phyloP scores from a whole-genome alignment of 2,888 invertebrate genomes.

The Tanypteryx hageni region DNA sequence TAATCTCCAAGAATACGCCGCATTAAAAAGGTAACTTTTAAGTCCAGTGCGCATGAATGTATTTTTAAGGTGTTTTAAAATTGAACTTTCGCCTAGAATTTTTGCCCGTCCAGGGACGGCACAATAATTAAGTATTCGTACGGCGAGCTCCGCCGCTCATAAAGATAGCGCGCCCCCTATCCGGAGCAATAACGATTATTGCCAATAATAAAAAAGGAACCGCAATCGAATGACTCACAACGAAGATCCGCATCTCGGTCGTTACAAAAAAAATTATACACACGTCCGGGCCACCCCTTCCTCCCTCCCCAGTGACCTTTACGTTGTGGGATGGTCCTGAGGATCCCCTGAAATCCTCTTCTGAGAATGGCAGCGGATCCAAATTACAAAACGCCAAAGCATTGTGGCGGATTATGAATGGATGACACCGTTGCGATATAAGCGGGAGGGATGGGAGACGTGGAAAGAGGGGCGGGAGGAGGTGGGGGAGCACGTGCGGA shows the following conservation, averaged over 20 bases:
- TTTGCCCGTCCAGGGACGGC: background rate
- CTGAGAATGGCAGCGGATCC: background rate
- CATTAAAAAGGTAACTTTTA: background rate
- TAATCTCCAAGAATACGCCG: too few relatives aligned
- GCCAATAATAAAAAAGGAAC: conserved; percentile 34
- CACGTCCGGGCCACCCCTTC: background rate
- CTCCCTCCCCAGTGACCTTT: background rate
- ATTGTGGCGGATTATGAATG: conserved; percentile 52
- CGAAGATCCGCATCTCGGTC: background rate
- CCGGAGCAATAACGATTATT: conserved; percentile 56
- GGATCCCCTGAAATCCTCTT: background rate
- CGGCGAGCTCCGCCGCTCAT: background rate
- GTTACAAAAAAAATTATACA: background rate
- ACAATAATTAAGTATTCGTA: background rate
- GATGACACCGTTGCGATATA: conserved; percentile 31
- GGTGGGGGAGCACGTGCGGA: background rate
- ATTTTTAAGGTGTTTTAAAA: background rate
- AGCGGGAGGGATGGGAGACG: background rate
- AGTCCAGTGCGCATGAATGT: background rate
- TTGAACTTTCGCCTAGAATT: background rate
- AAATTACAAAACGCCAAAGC: conserved; percentile 34
- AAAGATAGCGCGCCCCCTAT: conserved; percentile 36
- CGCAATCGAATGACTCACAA: conserved; percentile 24
- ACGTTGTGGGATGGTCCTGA: background rate
- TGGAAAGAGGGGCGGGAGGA: background rate